A percentile compares a stretch with the other conserved stretches of the same genome.
phyloP scores from a whole-genome alignment of 2,113 vertebrate species.

The Apodemus speciosus region DNA sequence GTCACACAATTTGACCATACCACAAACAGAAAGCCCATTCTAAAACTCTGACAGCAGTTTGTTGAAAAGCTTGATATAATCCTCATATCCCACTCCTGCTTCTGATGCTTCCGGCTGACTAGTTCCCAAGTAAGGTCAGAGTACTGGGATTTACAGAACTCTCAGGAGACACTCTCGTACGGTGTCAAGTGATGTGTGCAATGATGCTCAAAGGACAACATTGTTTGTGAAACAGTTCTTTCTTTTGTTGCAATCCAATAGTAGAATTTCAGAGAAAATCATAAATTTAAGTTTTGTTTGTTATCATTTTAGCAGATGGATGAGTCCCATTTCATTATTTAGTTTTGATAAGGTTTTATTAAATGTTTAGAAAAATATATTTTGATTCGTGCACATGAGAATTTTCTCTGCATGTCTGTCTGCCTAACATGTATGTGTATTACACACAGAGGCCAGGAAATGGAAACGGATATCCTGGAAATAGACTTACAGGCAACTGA shows the following conservation, averaged over 20 bases:
- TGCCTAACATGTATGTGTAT: background rate
- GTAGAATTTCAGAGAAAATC: background rate
- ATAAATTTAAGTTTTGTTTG: background rate
- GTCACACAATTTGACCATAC: slow-evolving; percentile 52
- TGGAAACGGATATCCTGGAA: background rate
- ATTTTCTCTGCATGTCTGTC: background rate
- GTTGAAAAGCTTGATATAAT: background rate
- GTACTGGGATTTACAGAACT: background rate
- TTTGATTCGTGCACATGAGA: background rate
- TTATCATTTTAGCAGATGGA: background rate
- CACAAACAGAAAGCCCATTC: slow-evolving; percentile 2
- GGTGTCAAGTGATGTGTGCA: background rate
- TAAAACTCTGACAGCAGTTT: background rate
- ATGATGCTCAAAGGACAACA: slow-evolving; percentile 35
- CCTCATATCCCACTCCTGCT: accelerated
- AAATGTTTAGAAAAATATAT: background rate
- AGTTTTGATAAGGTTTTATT: background rate
- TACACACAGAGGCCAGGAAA: too few species aligned
- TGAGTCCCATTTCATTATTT: background rate
- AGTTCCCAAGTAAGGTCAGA: background rate
- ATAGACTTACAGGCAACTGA: too few species aligned
- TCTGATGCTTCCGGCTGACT: background rate
- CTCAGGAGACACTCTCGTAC: background rate
- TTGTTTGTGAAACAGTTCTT: slow-evolving; percentile 25
- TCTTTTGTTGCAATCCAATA: background rate